Conservation (phyloP, 2,113 vertebrate genomes). For the Ciconia stormi region DNA sequence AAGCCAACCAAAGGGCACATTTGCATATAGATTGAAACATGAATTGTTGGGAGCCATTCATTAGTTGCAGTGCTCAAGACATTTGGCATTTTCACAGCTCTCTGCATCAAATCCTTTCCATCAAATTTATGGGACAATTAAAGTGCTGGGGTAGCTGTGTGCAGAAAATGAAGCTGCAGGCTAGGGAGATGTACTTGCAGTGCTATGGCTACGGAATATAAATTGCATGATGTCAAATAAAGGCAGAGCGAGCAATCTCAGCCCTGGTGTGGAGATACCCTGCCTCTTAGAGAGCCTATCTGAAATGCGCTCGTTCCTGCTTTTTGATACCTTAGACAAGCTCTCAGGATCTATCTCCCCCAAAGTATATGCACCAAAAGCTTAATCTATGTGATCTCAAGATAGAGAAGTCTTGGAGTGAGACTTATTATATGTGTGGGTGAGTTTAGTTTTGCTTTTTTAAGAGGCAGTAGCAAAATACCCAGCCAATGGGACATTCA, state of each 20-base stretch:
- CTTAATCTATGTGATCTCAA: not conserved
- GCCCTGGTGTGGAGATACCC: not conserved
- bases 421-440: not conserved
- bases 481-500: not conserved
- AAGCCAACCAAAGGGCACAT: constrained; percentile 66
- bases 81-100: constrained; percentile 62
- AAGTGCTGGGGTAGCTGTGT: not conserved
- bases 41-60: constrained; percentile 36
- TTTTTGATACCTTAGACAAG: not conserved
- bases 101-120: constrained; percentile 47
- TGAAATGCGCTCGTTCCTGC: not conserved
- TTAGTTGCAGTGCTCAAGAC: constrained; percentile 30
- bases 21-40: constrained; percentile 75
- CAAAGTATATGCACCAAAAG: not conserved
- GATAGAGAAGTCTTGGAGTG: not conserved
- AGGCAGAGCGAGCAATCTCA: not conserved
- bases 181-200: not conserved
- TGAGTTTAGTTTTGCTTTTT: not conserved
- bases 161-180: constrained; percentile 36
- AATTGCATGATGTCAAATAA: constrained; percentile 1
- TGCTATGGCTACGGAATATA: not conserved
- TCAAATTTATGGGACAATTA: constrained; percentile 68
- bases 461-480: not conserved
- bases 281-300: not conserved
- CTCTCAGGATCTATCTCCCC: not conserved